Evolutionary conservation across 1,140 invertebrate genomes (phyloP), one percentile per base, ranked within the genome.

Genomic region (Dryas iulia): DNA sequence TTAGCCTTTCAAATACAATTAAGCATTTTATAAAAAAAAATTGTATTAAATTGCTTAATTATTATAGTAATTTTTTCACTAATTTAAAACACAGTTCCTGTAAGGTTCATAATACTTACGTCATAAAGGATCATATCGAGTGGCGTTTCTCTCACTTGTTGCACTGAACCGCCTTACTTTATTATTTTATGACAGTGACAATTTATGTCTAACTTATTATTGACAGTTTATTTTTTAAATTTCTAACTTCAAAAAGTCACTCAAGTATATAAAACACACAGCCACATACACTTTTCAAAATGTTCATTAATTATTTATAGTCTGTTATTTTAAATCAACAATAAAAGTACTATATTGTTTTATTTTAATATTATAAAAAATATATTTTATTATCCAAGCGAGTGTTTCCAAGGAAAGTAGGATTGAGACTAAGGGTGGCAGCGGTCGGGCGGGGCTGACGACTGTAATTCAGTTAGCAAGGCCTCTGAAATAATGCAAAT

Each of bases 121-220:
- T 87, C 83, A 69, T 87, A 88, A 23, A 89, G 72, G 72, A 87
- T 87, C 87, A 89, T 89, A 65, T 89, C 78, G 58, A 76, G 72
- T 10, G 69, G 69, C 61, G 53, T 76, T 21, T 76, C 75, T 30
- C 63, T 78, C 78, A 86, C 82, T 72, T 86, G 86, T 88, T 88
- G 84, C 79, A 76, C 73, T 66, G 18, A 18, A n/a, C n/a, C n/a
- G n/a, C n/a, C n/a, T n/a, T 21, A n/a, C 11, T 2, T 0, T 33
- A 3, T 33, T 25, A 8, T 24, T 10, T 25, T 6, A n/a, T 35
- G n/a, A 35, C 18, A 47, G 2, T 21, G 14, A 21, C 14, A 3
- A 3, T 18, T 47, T 47, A 47, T 21, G 1, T 47, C 6, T 47
- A 21, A 18, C 8, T 21, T 21, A 18, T 47, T 18, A 35, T 39